Percentiles rank a stretch among this genome's conserved stretches.
These are phyloP conservation scores for Turnix velox DNA, from an alignment of 2,113 vertebrate genomes.

Conservation along the genomic window DNA sequence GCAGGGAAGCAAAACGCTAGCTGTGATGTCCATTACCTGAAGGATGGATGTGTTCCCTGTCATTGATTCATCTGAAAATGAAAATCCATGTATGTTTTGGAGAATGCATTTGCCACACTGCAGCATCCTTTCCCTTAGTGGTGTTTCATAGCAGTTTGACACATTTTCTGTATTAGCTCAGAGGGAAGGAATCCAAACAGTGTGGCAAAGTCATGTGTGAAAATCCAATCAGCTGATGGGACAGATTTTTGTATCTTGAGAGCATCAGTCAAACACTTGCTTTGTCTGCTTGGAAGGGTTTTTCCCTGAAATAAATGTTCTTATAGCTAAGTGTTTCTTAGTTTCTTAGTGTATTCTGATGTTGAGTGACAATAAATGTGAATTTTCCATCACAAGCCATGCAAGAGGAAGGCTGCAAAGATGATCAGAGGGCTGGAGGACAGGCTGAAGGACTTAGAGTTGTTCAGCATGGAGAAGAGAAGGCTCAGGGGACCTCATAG, in stretches of 20 bases:
- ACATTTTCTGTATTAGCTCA: not conserved
- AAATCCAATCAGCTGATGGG: slow-evolving; percentile 10
- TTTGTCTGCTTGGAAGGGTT: not conserved
- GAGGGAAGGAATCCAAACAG: slow-evolving; percentile 29
- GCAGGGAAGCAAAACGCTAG: not conserved
- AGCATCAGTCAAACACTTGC: not conserved
- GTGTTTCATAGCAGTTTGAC: slow-evolving; percentile 15
- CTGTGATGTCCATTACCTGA: not conserved
- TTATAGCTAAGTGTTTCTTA: not conserved
- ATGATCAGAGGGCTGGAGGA: no score
- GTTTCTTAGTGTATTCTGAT: not conserved
- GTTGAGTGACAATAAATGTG: not conserved
- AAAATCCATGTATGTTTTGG: slow-evolving; percentile 24
- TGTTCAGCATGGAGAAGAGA: no score
- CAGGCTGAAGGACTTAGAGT: no score
- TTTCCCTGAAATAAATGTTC: not conserved
- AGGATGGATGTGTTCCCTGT: not conserved
- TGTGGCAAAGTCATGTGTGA: not conserved
- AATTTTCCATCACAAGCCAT: not conserved
- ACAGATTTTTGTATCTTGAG: not conserved
- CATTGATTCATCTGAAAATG: not conserved
- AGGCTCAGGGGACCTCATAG: no score
- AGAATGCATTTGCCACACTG: not conserved
- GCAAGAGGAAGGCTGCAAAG: no score
- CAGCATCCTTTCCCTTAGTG: not conserved